phyloP scores from a whole-genome alignment of 2,888 invertebrate genomes.

The Pelosia muscerda region DNA sequence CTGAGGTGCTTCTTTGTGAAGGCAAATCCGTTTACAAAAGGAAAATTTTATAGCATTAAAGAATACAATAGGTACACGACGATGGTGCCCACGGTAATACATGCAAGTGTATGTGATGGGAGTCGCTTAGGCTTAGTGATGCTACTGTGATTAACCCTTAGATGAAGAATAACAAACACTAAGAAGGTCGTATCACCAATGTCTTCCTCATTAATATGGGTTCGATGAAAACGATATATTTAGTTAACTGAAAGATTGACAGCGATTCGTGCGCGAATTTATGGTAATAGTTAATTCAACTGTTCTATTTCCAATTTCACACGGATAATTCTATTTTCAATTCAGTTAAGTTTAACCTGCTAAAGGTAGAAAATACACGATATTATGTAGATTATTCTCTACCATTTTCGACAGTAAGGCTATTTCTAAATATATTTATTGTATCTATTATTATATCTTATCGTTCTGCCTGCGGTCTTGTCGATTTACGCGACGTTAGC shows the following conservation, averaged over 20 bases:
- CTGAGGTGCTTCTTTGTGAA: neutral
- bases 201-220: neutral
- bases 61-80: neutral
- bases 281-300: neutral
- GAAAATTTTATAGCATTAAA: neutral
- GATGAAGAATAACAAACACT: neutral
- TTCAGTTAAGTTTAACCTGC: neutral
- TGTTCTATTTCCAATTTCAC: conserved; percentile 6
- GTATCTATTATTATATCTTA: too few species aligned
- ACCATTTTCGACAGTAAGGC: neutral
- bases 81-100: neutral
- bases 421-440: neutral
- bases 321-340: neutral
- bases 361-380: neutral
- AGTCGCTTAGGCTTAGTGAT: neutral
- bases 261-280: neutral
- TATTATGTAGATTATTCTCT: neutral
- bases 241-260: neutral
- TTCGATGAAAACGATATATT: neutral
- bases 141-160: neutral
- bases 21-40: neutral
- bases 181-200: neutral
- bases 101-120: too few species aligned
- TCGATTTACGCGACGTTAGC: too few species aligned
- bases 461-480: too few species aligned